Percentiles rank a stretch among this genome's conserved stretches.
These are phyloP conservation scores for Microtus oregoni DNA, from an alignment of 2,113 vertebrate genomes.

Conservation along the genomic window DNA sequence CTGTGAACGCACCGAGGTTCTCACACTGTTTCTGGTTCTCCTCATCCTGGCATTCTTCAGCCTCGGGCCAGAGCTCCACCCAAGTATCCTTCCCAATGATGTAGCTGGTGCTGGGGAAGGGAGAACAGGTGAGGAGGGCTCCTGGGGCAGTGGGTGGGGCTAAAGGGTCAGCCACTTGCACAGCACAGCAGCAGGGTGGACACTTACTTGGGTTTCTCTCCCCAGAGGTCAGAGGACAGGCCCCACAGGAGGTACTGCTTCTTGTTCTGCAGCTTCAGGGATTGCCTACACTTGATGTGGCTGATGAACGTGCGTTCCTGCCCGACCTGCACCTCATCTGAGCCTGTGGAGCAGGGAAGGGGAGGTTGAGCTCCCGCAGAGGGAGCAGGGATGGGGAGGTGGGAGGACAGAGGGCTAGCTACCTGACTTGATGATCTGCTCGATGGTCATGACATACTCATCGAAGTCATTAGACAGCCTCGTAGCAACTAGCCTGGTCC, in stretches of 20 bases:
- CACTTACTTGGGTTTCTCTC: constrained; percentile 79
- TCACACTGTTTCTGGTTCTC: constrained; percentile 52
- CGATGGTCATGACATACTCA: constrained; percentile 82
- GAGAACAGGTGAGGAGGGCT: rapidly evolving
- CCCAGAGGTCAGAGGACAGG: constrained; percentile 82
- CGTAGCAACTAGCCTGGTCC: constrained; percentile 50
- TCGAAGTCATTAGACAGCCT: constrained; percentile 68
- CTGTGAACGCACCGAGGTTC: constrained; percentile 57
- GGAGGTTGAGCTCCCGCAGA: rapidly evolving
- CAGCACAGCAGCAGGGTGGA: rapidly evolving
- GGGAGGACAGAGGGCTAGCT: rapidly evolving
- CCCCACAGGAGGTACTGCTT: constrained; percentile 86
- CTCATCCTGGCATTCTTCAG: constrained; percentile 43
- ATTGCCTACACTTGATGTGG: constrained; percentile 82
- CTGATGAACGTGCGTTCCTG: constrained; percentile 81
- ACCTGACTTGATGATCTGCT: constrained; percentile 87
- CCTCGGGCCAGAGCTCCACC: constrained; percentile 85
- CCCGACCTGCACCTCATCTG: constrained; percentile 63
- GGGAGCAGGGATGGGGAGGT: rapidly evolving
- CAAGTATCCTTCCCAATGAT: constrained; percentile 85
- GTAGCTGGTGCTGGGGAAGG: constrained; percentile 78
- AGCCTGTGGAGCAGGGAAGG: constrained; percentile 70
- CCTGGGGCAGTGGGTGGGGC: not conserved
- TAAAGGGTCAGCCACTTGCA: rapidly evolving
- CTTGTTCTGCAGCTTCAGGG: constrained; percentile 33